Percentiles rank a stretch among this genome's conserved stretches.
phyloP scores from a whole-genome alignment of 37 sponge, comb jelly and placozoan genomes.

The Agelas oroides region DNA sequence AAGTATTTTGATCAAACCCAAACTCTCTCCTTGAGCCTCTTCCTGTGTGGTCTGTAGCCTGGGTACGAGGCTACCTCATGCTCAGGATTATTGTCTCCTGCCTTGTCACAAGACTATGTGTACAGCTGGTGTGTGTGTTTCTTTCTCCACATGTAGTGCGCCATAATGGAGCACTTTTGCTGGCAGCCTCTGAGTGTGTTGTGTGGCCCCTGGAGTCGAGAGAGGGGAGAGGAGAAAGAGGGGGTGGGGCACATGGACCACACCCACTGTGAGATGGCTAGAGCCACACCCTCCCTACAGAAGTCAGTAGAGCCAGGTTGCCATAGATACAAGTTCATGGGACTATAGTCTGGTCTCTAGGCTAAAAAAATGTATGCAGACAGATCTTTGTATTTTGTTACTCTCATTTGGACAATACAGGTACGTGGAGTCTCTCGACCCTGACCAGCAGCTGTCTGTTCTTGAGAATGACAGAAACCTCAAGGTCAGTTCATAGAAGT shows the following conservation, averaged over 20 bases:
- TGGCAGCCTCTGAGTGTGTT: conserved; percentile 80
- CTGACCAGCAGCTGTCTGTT: conserved; percentile 30
- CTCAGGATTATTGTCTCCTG: too few relatives aligned
- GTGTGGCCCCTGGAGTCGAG: conserved; percentile 7
- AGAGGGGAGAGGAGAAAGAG: neutral
- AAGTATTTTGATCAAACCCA: too few relatives aligned
- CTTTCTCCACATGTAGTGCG: conserved; percentile 42
- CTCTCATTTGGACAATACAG: neutral
- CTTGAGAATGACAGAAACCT: conserved; percentile 44
- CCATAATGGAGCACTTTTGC: conserved; percentile 78
- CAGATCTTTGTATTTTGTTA: too few relatives aligned
- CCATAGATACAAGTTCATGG: neutral
- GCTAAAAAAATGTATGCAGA: too few relatives aligned
- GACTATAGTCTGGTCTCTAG: neutral
- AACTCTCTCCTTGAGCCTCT: neutral
- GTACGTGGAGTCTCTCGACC: conserved; percentile 53
- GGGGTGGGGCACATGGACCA: conserved; percentile 4
- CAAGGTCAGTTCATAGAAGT: conserved; percentile 20
- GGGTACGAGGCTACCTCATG: too few relatives aligned
- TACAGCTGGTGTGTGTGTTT: too few relatives aligned
- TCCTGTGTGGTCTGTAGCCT: too few relatives aligned
- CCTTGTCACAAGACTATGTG: too few relatives aligned
- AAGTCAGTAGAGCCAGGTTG: conserved; percentile 20
- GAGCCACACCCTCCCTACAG: conserved; percentile 70
- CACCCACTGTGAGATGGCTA: conserved; percentile 58